Base-by-base conservation (phyloP, 2,113 vertebrate genomes). In the Catharus fuscescens region DNA sequence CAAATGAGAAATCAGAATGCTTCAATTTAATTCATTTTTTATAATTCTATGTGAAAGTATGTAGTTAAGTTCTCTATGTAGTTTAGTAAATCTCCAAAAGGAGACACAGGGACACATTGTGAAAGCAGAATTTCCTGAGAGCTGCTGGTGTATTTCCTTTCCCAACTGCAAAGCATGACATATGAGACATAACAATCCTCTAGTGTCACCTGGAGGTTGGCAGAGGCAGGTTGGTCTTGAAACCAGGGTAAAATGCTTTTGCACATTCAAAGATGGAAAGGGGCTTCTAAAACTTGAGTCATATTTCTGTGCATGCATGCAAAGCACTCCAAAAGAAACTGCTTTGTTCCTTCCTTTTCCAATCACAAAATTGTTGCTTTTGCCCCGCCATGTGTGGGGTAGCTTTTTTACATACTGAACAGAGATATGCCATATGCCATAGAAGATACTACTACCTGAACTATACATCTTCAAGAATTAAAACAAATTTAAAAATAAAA, bases 301-400 rank as follows among this genome's bases (percentile, higher is more conserved):
- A 11, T 2, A 3, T 82, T 79, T 90, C 24, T 26, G 8, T 9
- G 2, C 5, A 9, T 44, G 11, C 2, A 0, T 42, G 14, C 14
- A 45, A 64, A 81, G 19, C 25, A 23, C 42, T 81, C 2, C 5
- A 5, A 67, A 77, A 48, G 9, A 42, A 80, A 28, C 8, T 13
- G 6, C 23, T 81, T 56, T 57, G 17, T 84, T 73, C 28, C 32
- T 34, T n/a, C 11, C 16, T 62, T 77, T 54, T 71, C 38, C 18
- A 25, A 3, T 28, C 20, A 69, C 19, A 70, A 66, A 32, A 29
- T 29, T 50, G 18, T 57, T 36, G 9, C 6, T 65, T 80, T 78
- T 84, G 2, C 4, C 14, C 9, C 13, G 14, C 56, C 25, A 21
- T 4, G 7, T 34, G 8, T 71, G 19, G 40, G 50, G 9, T 34